These are phyloP conservation scores for Pterocles gutturalis DNA, from an alignment of 2,113 vertebrate genomes.

Conservation along the genomic window DNA sequence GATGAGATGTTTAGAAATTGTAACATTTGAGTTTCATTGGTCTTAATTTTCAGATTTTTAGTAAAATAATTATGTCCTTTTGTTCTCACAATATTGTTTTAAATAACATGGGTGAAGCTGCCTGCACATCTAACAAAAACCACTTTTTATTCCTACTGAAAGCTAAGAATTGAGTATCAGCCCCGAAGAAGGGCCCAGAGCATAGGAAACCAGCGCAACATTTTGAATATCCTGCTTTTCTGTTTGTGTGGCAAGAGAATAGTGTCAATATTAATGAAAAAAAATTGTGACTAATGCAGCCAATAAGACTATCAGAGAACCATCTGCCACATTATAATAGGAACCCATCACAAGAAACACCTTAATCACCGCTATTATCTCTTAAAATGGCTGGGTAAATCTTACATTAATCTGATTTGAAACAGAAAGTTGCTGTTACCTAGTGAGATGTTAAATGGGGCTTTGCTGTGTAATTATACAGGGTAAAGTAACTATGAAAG, in stretches of 20 bases:
- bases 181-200: neutral
- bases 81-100: neutral
- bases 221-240: conserved; percentile 44
- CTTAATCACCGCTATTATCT: conserved; percentile 64
- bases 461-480: conserved; percentile 27
- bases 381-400: conserved; percentile 56
- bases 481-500: conserved; percentile 6
- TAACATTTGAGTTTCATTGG: neutral
- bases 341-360: neutral
- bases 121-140: neutral
- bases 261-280: conserved; percentile 54
- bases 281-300: conserved; percentile 31
- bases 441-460: conserved; percentile 23
- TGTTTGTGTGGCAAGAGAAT: conserved; percentile 36
- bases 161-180: neutral
- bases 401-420: conserved; percentile 46
- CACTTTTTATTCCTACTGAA: neutral
- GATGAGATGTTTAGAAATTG: neutral
- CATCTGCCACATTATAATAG: conserved; percentile 21
- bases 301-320: conserved; percentile 10
- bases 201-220: neutral
- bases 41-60: neutral
- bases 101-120: neutral
- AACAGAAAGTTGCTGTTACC: conserved; percentile 42
- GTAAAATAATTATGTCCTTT: neutral